phyloP scores from a whole-genome alignment of 2,113 vertebrate genomes.

The Paedocypris sp. region DNA sequence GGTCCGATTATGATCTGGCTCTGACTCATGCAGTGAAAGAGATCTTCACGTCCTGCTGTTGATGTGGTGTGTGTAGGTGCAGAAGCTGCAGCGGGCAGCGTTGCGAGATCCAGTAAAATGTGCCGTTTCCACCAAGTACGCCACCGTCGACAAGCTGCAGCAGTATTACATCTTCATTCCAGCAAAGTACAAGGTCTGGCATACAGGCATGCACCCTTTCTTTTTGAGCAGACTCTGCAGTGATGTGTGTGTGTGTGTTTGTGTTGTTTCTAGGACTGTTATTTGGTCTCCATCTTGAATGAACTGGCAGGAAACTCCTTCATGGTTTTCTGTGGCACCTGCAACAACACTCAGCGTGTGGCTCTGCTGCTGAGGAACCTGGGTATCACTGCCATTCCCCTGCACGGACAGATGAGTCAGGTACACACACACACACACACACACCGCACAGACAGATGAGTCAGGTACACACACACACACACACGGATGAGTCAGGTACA shows the following conservation, averaged over 20 bases:
- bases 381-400: slow-evolving; percentile 91
- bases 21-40: too few relatives aligned
- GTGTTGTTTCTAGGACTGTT: slow-evolving; percentile 77
- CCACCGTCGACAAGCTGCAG: slow-evolving; percentile 92
- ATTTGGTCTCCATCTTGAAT: slow-evolving; percentile 91
- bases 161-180: slow-evolving; percentile 97
- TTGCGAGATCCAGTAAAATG: slow-evolving; percentile 92
- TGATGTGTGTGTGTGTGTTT: slow-evolving; percentile 1
- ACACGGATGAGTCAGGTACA: slow-evolving; percentile 43
- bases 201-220: background rate
- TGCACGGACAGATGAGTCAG: slow-evolving; percentile 88
- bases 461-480: slow-evolving; percentile 63
- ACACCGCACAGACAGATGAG: too few relatives aligned
- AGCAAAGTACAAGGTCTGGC: slow-evolving; percentile 85
- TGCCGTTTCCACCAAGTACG: slow-evolving; percentile 88
- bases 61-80: slow-evolving; percentile 64
- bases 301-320: slow-evolving; percentile 96
- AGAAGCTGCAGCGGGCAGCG: slow-evolving; percentile 91
- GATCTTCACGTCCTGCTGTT: too few relatives aligned
- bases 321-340: slow-evolving; percentile 95
- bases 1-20: too few relatives aligned
- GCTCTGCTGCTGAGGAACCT: slow-evolving; percentile 85
- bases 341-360: slow-evolving; percentile 88
- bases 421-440: too few relatives aligned
- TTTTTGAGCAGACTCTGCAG: background rate